Evolutionary conservation across 1,140 invertebrate genomes (phyloP), one percentile per base, ranked within the genome.

Genomic region (Penaeus indicus): DNA sequence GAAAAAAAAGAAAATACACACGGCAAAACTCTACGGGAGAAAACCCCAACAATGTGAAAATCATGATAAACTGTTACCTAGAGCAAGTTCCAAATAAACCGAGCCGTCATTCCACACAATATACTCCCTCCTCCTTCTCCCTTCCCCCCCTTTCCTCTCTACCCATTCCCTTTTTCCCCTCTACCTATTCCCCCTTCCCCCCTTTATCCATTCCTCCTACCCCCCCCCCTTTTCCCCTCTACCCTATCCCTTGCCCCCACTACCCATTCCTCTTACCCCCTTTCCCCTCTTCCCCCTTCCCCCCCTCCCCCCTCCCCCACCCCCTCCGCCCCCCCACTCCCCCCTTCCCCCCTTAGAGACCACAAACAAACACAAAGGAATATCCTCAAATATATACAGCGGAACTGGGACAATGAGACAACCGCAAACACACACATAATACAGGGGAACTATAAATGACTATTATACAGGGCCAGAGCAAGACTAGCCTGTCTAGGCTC

Each of bases 281-380:
- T 54, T 11, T 72, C 64, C 32, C 63, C 18, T 19, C 38, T 42
- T 16, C 63, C 54, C 32, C 16, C 64, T 4, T n/a, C 42, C 60
- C 42, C 22, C 10, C 16, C 3, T 22, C 62, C 13, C 8, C n/a
- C 22, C 60, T 10, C 7, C 47, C 10, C 60, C 38, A 22, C 0
- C 42, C 60, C 83, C 25, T 42, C 32, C 67, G 75, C 69, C 75
- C 69, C 54, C 69, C 25, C 84, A 62, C 69, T 32, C 69, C 61
- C 42, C 62, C 84, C 32, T 10, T 0, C 54, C 11, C 11, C 54
- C 54, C 54, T 54, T 54, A 54, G 54, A 5, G 5, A 7, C 54
- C 54, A 54, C 54, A 54, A 54, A 54, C 54, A 54, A 54, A 54
- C 54, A 54, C 54, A 54, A 54, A 54, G 54, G 54, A 54, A 54